phyloP scores from a whole-genome alignment of 2,797 vertebrate species.

The Benthosema pterotum region DNA sequence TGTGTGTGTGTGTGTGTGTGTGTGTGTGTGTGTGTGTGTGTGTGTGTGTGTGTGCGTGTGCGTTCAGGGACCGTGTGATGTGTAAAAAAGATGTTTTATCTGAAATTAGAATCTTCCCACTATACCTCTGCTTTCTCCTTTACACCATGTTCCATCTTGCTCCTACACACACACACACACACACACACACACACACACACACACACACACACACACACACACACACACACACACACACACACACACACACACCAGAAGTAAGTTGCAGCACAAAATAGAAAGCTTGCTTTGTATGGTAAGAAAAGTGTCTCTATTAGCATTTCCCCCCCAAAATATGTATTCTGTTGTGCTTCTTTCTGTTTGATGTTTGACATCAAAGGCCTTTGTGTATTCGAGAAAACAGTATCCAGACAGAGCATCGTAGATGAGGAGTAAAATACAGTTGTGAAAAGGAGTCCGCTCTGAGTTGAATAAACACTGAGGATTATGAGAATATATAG shows the following conservation, averaged over 20 bases:
- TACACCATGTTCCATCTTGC: conserved; percentile 55
- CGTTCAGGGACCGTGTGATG: conserved; percentile 36
- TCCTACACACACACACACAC: conserved; percentile 7
- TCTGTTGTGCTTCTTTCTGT: conserved; percentile 44
- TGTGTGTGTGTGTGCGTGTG: conserved; percentile 6
- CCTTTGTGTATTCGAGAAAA: conserved; percentile 36
- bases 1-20: conserved; percentile 5
- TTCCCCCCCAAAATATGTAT: too few species aligned
- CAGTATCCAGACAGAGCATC: conserved; percentile 44
- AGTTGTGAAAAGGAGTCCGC: conserved; percentile 13
- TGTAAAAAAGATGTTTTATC: conserved; percentile 50
- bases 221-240: conserved; percentile 11
- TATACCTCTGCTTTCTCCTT: conserved; percentile 56
- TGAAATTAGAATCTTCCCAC: conserved; percentile 69
- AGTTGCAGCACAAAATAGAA: conserved; percentile 49
- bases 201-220: conserved; percentile 11
- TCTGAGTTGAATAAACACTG: neutral
- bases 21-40: conserved; percentile 15
- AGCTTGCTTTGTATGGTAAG: conserved; percentile 53
- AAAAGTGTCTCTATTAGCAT: conserved; percentile 57
- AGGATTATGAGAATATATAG: too few species aligned
- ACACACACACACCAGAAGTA: conserved; percentile 32
- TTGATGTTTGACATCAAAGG: conserved; percentile 59
- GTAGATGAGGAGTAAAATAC: conserved; percentile 18
- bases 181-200: conserved; percentile 1